Evolutionary conservation across 2,888 invertebrate genomes (phyloP), one percentile per base, ranked within the genome.

Genomic region (Clistopyga incitator): DNA sequence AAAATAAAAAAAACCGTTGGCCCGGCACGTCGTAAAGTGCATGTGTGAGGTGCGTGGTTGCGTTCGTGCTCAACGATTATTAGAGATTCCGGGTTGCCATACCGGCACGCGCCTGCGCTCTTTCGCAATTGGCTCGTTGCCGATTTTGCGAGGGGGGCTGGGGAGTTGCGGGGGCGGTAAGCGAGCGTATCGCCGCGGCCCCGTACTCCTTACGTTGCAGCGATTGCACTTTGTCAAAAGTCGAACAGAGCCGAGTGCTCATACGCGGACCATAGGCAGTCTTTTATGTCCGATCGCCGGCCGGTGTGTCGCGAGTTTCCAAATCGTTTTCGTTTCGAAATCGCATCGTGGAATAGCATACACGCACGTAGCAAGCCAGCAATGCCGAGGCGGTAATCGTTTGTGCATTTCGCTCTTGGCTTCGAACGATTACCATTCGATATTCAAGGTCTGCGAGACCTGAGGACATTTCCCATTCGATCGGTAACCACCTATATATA

Each of bases 71-170:
- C 45, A 59, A 34, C 79, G 84, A 82, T 79, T 78, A 80, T 80
- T 50, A 68, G 71, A 82, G 84, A 84, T 84, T 84, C 84, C 84
- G 81, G 81, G 78, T 78, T 84, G 77, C 77, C 84, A 77, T 82
- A 82, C 76, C 76, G 79, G 77, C 76, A 77, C 77, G 82, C 64
- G 84, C 72, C 68, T 20, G 47, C 56, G 65, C 59, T 82, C 76
- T 84, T 84, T 82, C 77, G 84, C 82, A 84, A 84, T 84, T 82
- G 80, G 79, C 84, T 78, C 78, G 78, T 11, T 72, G 82, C 82
- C 75, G 52, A 64, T 75, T 25, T 1, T 23, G 56, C 23, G 45
- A n/a, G 11, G 54, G 2, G 59, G 52, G 4, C 3, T 29, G 29
- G 38, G 25, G 20, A 42, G 15, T 29, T 29, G 64, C 13, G 70